Evolutionary conservation across 1,140 invertebrate species (phyloP), one percentile per base, ranked within the genome.

Genomic region (Triops longicaudatus): DNA sequence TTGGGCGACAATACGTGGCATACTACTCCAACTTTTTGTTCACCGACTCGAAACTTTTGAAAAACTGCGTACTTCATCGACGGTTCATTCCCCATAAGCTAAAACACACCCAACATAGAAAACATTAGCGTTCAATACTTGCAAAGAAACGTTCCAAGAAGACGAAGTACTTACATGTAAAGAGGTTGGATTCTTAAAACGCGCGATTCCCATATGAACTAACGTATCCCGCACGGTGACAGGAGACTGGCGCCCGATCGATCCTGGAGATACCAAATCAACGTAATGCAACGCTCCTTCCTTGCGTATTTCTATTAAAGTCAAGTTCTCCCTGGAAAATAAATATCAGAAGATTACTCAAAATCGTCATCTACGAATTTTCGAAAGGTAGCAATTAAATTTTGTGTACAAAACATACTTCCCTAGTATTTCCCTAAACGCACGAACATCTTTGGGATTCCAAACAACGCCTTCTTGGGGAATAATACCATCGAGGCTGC

Each of bases 171-270:
- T 63, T 63, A 63, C 50, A 9, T 63, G 50, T 17, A 63, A 1
- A 63, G 50, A n/a, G 50, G 14, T 0, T 14, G 22, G 14, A 17
- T 63, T 22, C 22, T 14, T 63, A 10, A n/a, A 63, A 6, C 50
- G n/a, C n/a, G 50, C 50, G 10, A 63, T 63, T 63, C 50, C 50
- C 50, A 63, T n/a, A 14, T 63, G 50, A 63, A 63, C 50, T 63
- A 63, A 63, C 0, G 50, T 63, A 22, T 63, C n/a, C 9, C n/a
- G 14, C 14, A 63, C 50, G 50, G 50, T 22, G 17, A 63, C 22
- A 12, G 17, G 14, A 22, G 10, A n/a, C 22, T 63, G 14, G 50
- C 6, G 6, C 50, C 14, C 14, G 14, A 17, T n/a, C 6, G 50
- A 22, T 22, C 22, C 50, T 17, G 17, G 50, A 17, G 50, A n/a